A percentile compares a stretch with the other conserved stretches of the same genome.
Conservation (phyloP, 1,140 invertebrate genomes). For the Homalodisca vitripennis region DNA sequence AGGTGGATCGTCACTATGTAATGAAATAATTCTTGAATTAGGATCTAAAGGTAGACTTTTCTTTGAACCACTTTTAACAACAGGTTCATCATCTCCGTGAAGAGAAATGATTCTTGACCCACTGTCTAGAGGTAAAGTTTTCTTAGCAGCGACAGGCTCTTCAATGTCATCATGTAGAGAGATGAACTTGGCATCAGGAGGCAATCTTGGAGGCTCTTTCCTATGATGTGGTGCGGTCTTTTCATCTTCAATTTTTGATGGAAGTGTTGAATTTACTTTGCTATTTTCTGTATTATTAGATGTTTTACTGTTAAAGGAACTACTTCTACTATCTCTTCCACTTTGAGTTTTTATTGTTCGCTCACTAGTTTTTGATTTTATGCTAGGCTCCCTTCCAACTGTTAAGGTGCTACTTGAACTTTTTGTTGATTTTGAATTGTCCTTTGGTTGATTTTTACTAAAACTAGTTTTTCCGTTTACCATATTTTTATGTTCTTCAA, state of each 20-base stretch:
- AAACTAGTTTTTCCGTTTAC: background rate
- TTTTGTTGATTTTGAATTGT: background rate
- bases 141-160: background rate
- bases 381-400: background rate
- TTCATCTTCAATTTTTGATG: slow-evolving; percentile 5
- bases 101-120: slow-evolving; percentile 1
- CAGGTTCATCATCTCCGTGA: slow-evolving; percentile 8
- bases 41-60: background rate
- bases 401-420: background rate
- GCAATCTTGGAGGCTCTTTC: background rate
- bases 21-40: background rate
- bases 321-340: slow-evolving; percentile 9
- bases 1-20: background rate
- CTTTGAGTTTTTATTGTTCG: background rate
- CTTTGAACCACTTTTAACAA: background rate
- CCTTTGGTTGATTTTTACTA: no score
- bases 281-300: background rate
- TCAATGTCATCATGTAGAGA: background rate
- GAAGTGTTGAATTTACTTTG: background rate
- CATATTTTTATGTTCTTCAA: slow-evolving; percentile 22
- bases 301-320: background rate
- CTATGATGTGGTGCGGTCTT: background rate
- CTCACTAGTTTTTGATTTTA: background rate
- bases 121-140: background rate
- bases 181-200: slow-evolving; percentile 1